Percentiles rank a stretch among this genome's conserved stretches.
These are phyloP conservation scores for Hemicrepidius hirtus DNA, from an alignment of 2,888 invertebrate species.

Conservation along the genomic window DNA sequence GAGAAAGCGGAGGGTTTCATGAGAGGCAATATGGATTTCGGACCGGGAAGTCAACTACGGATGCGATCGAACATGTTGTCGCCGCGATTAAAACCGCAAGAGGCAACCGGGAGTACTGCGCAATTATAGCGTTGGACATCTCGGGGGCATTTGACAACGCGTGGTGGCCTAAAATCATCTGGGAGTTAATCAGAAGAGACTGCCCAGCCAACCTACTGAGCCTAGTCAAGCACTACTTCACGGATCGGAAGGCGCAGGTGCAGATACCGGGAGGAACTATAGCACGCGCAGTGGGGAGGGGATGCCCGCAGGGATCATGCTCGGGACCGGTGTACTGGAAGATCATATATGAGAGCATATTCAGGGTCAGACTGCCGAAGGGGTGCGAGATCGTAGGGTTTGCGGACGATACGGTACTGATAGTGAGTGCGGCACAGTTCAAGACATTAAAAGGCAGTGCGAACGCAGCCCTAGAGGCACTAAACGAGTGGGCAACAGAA, in stretches of 20 bases:
- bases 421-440: background rate
- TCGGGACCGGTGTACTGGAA: background rate
- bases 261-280: background rate
- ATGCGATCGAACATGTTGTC: slow-evolving; percentile 30
- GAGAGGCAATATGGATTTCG: slow-evolving; percentile 38
- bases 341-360: slow-evolving; percentile 1
- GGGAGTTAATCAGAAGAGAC: slow-evolving; percentile 11
- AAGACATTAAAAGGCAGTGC: background rate
- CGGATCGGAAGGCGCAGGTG: slow-evolving; percentile 21
- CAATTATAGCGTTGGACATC: slow-evolving; percentile 50
- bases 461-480: background rate
- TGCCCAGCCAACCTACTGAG: background rate
- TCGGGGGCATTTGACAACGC: slow-evolving; percentile 61
- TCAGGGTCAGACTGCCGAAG: background rate
- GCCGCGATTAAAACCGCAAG: slow-evolving; percentile 16
- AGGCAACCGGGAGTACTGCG: slow-evolving; percentile 38
- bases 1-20: background rate
- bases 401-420: slow-evolving; percentile 5
- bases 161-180: slow-evolving; percentile 58
- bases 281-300: slow-evolving; percentile 22
- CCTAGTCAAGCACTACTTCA: no score
- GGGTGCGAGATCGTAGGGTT: slow-evolving; percentile 1
- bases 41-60: slow-evolving; percentile 26
- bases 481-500: slow-evolving; percentile 1
- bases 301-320: slow-evolving; percentile 47